Base-by-base conservation (phyloP, 1,140 invertebrate genomes). In the Bombus consobrinus region DNA sequence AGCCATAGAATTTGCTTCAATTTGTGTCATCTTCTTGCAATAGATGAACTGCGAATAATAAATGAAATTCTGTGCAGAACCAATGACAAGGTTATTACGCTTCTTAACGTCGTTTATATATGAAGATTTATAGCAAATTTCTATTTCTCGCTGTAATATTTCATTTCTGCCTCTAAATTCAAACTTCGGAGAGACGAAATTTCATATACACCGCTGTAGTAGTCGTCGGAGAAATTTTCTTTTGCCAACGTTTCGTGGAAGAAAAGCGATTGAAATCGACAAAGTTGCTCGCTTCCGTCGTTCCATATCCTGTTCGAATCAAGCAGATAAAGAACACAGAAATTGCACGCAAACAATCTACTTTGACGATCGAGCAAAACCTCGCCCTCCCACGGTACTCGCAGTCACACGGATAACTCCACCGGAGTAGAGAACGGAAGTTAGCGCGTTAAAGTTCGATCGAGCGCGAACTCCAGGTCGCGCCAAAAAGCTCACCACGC, bases 381-480 rank as follows among this genome's bases (percentile, higher is more conserved):
- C 34, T 69, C 2, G 9, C 22, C 34, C 34, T 12, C 4, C 37
- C 37, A 39, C 10, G 34, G 3, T 39, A 28, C 34, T 39, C 3
- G 18, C 18, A 39, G 3, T 37, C 37, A 39, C 68, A 22, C 68
- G 13, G 22, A 13, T 22, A 69, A 39, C 68, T 69, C 68, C 10
- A 25, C 1, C 9, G 32, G 9, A 39, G 12, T 5, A 10, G 22
- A 22, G 47, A 22, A 39, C 18, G 34, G 22, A 74, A 74, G 41
- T 74, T 74, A 25, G 3, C 73, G 73, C 73, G 43, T 80, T 53
- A 10, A 64, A 62, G 37, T 77, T 77, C 57, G 37, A 77, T 77
- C 37, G 37, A 77, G 28, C n/a, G 5, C 25, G 10, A 69, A 28
- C 39, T 25, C 13, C 18, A 18, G 10, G 28, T 6, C 37, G 39